These are phyloP conservation scores for Propithecus coquereli DNA, from an alignment of 2,113 vertebrate species.

Conservation along the genomic window DNA sequence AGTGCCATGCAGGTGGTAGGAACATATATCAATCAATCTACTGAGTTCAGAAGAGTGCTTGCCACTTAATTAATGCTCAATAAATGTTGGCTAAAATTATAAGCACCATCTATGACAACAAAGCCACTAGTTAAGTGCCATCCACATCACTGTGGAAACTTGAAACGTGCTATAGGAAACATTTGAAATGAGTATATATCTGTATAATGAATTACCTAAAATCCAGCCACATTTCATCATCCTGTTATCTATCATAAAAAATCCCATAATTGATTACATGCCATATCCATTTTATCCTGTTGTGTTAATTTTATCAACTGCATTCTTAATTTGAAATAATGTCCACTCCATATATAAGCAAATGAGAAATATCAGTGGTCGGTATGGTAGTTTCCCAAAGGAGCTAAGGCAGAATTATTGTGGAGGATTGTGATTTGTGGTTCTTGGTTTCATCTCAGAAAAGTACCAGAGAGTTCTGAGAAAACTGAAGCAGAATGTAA, in stretches of 20 bases:
- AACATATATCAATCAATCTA: background rate
- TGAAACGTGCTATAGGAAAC: background rate
- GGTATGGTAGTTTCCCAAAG: background rate
- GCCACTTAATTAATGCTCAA: background rate
- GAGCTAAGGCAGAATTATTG: background rate
- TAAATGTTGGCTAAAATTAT: background rate
- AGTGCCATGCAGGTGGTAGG: background rate
- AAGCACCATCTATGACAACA: background rate
- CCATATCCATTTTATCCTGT: background rate
- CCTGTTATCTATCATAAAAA: background rate
- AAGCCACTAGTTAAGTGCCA: background rate
- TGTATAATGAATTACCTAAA: background rate
- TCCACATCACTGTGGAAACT: background rate
- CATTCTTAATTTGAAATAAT: background rate
- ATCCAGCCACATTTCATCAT: background rate
- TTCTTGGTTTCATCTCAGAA: background rate
- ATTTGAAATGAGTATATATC: background rate
- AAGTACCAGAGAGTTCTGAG: background rate
- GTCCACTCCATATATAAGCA: background rate
- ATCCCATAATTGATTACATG: background rate
- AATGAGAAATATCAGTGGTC: background rate
- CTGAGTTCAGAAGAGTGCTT: background rate
- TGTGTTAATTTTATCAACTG: background rate
- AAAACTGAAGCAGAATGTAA: background rate
- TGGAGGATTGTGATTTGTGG: background rate